Conservation (phyloP, 2,888 invertebrate species). For the Drosophila ezoana region DNA sequence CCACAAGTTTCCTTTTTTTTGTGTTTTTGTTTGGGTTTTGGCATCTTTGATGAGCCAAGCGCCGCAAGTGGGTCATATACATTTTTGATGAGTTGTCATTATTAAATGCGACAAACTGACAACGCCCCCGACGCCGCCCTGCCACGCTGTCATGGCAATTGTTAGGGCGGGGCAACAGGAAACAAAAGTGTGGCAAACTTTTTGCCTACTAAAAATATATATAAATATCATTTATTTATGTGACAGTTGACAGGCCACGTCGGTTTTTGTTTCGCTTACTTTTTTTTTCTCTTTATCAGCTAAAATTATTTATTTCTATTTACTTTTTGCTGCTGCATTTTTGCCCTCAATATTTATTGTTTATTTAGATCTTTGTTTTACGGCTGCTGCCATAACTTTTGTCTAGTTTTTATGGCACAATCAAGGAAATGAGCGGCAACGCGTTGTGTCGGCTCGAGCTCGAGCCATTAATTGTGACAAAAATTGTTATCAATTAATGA, state of each 20-base stretch:
- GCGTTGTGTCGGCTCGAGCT: constrained; percentile 4
- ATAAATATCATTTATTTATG: constrained; percentile 67
- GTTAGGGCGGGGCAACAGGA: constrained; percentile 32
- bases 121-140: neutral
- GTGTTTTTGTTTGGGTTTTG: constrained; percentile 34
- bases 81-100: constrained; percentile 83
- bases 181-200: constrained; percentile 46
- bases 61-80: constrained; percentile 81
- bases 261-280: constrained; percentile 21
- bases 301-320: constrained; percentile 24
- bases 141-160: constrained; percentile 45
- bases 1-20: constrained; percentile 21
- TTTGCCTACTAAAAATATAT: constrained; percentile 48
- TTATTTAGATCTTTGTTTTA: constrained; percentile 43
- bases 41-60: constrained; percentile 52
- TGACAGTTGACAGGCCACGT: constrained; percentile 64
- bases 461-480: constrained; percentile 65
- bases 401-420: constrained; percentile 29
- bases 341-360: constrained; percentile 42
- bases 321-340: constrained; percentile 1
- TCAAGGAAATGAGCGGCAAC: constrained; percentile 48
- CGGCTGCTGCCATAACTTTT: constrained; percentile 18
- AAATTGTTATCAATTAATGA: constrained; percentile 73
- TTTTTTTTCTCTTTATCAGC: constrained; percentile 45
- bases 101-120: constrained; percentile 69